These are phyloP conservation scores for Leptinotarsa texana DNA, from an alignment of 1,140 invertebrate genomes.

Conservation along the genomic window DNA sequence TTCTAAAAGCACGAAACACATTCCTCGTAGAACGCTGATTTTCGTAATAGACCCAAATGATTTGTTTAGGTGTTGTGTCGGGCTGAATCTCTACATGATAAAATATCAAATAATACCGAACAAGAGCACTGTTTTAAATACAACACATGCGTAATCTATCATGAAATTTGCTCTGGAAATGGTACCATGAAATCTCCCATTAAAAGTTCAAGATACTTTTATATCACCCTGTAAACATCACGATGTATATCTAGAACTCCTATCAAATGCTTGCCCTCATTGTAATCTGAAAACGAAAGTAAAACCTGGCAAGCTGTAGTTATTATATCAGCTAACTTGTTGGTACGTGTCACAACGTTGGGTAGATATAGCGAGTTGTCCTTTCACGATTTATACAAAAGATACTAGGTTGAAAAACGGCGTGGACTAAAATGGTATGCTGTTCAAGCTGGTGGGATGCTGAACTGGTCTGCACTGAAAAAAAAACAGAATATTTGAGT, in stretches of 20 bases:
- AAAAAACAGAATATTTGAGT: background rate
- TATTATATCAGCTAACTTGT: background rate
- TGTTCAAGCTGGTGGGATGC: background rate
- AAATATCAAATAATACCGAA: no score
- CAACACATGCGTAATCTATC: no score
- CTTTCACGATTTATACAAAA: conserved; percentile 6
- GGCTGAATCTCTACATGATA: no score
- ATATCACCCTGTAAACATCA: no score
- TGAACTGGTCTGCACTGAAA: background rate
- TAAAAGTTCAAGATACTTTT: no score
- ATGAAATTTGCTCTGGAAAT: no score
- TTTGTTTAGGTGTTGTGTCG: background rate
- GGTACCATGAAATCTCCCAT: no score
- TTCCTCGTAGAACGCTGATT: conserved; percentile 6
- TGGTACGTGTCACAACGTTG: background rate
- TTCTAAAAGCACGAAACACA: conserved; percentile 19
- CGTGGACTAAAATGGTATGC: conserved; percentile 2
- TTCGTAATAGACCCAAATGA: background rate
- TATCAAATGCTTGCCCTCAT: background rate
- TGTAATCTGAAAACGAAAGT: background rate
- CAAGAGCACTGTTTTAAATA: no score
- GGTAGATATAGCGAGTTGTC: conserved; percentile 2
- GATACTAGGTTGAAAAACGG: background rate
- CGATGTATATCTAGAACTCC: background rate
- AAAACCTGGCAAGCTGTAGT: background rate